A percentile compares a stretch with the other conserved stretches of the same genome.
phyloP scores from a whole-genome alignment of 2,888 invertebrate species.

The Netelia melanura region DNA sequence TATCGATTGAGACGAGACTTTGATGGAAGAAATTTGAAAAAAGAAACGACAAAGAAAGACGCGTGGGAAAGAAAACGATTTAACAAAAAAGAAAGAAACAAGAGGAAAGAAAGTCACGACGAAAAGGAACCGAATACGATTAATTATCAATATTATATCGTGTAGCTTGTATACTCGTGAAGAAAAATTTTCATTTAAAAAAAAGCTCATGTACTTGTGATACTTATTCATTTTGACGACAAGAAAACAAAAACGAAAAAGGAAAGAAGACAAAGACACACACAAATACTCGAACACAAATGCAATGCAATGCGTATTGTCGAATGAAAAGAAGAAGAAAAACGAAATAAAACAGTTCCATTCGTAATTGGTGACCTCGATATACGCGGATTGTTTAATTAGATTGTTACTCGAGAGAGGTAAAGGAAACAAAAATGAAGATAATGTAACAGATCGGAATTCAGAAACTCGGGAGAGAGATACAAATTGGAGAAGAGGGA shows the following conservation, averaged over 20 bases:
- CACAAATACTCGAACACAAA: neutral
- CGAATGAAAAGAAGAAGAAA: neutral
- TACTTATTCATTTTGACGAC: conserved; percentile 62
- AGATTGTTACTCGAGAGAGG: conserved; percentile 26
- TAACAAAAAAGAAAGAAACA: neutral
- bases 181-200: conserved; percentile 59
- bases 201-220: conserved; percentile 60
- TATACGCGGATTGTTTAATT: conserved; percentile 30
- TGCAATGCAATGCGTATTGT: neutral
- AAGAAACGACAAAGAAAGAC: conserved; percentile 17
- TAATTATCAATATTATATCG: conserved; percentile 57
- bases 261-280: neutral
- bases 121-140: conserved; percentile 44
- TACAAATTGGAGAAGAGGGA: conserved; percentile 23
- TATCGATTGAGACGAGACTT: conserved; percentile 34
- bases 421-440: neutral
- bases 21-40: neutral
- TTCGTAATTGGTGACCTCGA: conserved; percentile 17
- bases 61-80: conserved; percentile 1
- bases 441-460: neutral
- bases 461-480: neutral
- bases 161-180: conserved; percentile 62
- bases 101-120: conserved; percentile 27
- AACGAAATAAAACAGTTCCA: neutral
- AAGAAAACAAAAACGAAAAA: conserved; percentile 22